A percentile compares a stretch with the other conserved stretches of the same genome.
These are phyloP conservation scores for Thereva unica DNA, from an alignment of 2,888 invertebrate species.

Conservation along the genomic window DNA sequence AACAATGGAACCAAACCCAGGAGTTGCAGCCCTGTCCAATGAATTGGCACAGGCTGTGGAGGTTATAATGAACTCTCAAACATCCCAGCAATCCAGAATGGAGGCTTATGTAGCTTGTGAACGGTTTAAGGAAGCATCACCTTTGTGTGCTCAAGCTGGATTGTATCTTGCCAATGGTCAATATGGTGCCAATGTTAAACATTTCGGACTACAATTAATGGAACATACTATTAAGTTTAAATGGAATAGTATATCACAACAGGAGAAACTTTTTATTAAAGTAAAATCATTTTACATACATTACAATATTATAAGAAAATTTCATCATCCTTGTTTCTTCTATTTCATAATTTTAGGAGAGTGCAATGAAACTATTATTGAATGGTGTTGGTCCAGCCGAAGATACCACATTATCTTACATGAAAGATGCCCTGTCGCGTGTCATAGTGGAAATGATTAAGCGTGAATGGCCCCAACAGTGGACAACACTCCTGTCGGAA, in stretches of 20 bases:
- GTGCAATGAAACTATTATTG: conserved; percentile 81
- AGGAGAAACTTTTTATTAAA: conserved; percentile 88
- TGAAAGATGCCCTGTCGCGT: conserved; percentile 83
- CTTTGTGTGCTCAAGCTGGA: conserved; percentile 86
- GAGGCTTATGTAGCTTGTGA: conserved; percentile 87
- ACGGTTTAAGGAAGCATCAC: conserved; percentile 83
- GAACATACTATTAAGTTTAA: conserved; percentile 91
- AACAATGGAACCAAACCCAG: conserved; percentile 52
- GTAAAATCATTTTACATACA: conserved; percentile 50
- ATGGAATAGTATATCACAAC: conserved; percentile 86
- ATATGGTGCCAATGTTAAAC: conserved; percentile 78
- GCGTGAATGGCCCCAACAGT: conserved; percentile 96
- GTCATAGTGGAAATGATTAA: conserved; percentile 97
- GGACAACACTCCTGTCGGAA: conserved; percentile 84
- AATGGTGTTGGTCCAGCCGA: conserved; percentile 77
- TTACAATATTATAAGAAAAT: neutral
- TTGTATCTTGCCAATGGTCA: conserved; percentile 77
- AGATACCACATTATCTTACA: conserved; percentile 68
- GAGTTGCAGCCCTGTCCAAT: conserved; percentile 62
- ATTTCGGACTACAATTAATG: conserved; percentile 90
- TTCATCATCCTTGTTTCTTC: conserved; percentile 38
- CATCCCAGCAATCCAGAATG: conserved; percentile 73
- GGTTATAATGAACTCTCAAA: conserved; percentile 78
- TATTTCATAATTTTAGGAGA: conserved; percentile 64
- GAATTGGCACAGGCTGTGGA: conserved; percentile 82